A percentile compares a stretch with the other conserved stretches of the same genome.
These are phyloP conservation scores for Apodemus sylvaticus DNA, from an alignment of 2,113 vertebrate species.

Conservation along the genomic window DNA sequence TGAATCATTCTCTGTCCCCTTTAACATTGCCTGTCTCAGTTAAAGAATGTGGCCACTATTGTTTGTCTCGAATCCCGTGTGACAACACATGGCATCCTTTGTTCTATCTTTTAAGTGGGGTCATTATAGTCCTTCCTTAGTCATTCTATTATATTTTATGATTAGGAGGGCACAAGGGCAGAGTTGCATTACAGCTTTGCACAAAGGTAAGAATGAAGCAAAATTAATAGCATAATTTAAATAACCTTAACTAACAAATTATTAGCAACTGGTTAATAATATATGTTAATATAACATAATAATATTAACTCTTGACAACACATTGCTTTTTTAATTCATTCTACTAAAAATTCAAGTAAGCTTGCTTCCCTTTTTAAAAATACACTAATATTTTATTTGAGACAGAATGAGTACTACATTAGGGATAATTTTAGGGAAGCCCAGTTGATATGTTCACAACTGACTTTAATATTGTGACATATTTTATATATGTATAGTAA, in stretches of 20 bases:
- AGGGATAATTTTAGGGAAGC: background rate
- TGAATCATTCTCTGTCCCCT: background rate
- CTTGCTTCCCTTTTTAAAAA: background rate
- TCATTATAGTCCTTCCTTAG: background rate
- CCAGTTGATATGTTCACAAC: background rate
- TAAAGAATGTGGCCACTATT: background rate
- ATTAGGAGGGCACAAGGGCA: background rate
- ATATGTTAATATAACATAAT: background rate
- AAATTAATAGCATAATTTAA: background rate
- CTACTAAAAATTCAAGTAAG: conserved; percentile 9
- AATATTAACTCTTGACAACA: background rate
- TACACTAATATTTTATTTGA: background rate
- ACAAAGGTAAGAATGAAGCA: background rate
- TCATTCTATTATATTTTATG: background rate
- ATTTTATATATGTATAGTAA: background rate
- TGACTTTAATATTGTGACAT: conserved; percentile 8
- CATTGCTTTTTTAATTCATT: background rate
- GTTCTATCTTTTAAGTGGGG: background rate
- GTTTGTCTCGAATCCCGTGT: fast-evolving
- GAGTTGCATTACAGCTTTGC: background rate
- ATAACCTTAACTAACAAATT: too few species aligned
- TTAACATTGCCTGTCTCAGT: background rate
- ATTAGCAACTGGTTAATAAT: too few species aligned
- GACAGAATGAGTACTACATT: background rate
- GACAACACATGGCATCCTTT: background rate